These are phyloP conservation scores for Caenorhabditis brenneri DNA, from an alignment of 1,140 invertebrate species.

Conservation along the genomic window DNA sequence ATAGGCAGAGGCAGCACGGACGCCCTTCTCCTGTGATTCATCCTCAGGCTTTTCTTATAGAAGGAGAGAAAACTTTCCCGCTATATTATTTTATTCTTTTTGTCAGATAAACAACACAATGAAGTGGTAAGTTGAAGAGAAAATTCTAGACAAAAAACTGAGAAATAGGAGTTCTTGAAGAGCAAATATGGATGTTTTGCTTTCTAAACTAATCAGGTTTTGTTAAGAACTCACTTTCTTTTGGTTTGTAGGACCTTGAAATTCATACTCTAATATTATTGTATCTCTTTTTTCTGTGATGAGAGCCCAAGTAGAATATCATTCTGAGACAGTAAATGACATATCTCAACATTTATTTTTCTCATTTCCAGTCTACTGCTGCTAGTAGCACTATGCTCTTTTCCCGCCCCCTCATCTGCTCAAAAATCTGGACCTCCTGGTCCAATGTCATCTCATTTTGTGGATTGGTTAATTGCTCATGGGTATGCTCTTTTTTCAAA, in stretches of 20 bases:
- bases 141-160: no score
- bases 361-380: not conserved
- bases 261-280: no score
- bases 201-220: no score
- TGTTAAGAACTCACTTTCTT: no score
- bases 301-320: no score
- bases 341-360: not conserved
- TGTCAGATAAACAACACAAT: not conserved
- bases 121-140: not conserved
- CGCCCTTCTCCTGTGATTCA: constrained; percentile 19
- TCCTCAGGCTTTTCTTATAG: constrained; percentile 23
- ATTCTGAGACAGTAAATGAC: no score
- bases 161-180: no score
- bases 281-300: no score
- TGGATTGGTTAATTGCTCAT: constrained; percentile 70
- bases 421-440: constrained; percentile 52
- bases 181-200: no score
- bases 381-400: not conserved
- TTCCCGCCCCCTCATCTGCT: not conserved
- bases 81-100: not conserved
- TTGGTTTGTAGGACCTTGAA: no score
- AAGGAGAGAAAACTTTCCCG: not conserved
- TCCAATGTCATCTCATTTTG: constrained; percentile 61
- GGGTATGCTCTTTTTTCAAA: no score
- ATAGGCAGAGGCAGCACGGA: constrained; percentile 3